Evolutionary conservation across 1,140 invertebrate species (phyloP), one percentile per base, ranked within the genome.

Genomic region (Euwallacea similis): DNA sequence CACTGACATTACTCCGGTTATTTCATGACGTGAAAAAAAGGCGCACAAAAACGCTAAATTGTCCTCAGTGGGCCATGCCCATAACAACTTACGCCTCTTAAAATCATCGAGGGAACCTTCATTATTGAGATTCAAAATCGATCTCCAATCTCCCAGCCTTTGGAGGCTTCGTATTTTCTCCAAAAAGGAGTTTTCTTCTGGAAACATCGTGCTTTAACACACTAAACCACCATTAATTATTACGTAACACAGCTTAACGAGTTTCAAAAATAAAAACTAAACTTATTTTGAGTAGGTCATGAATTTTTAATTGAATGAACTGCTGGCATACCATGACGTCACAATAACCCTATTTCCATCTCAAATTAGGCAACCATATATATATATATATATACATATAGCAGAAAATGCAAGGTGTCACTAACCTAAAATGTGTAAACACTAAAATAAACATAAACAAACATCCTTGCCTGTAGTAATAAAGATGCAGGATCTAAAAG

Each of bases 31-130:
- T 21, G 71, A 41, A 7, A 83, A 71, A 42, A 79, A 59, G 33
- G 77, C 62, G 74, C 81, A 78, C 10, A 83, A 80, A 81, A 85
- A 74, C 9, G 74, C 21, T 42, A 89, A 77, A 74, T 87, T 84
- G 42, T 78, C 74, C 42, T 83, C 72, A 41, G 81, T 84, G 0
- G 87, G 88, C 82, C 87, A 83, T 11, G 86, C 80, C 88, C 88
- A 89, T n/a, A 87, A 79, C 21, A 88, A 73, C 76, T 83, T 85
- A 7, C 80, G 79, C 50, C 76, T 74, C 16, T 67, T 68, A 41
- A 21, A 42, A 66, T 71, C 73, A 47, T 77, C 71, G 4, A 33
- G 21, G 2, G 73, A 78, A 46, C 77, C 66, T 69, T 72, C 58
- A 33, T 33, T 33, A 58, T 77, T 77, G 13, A 79, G 73, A 16